Conservation (phyloP, 2,888 invertebrate genomes). For the Coelopa pilipes region DNA sequence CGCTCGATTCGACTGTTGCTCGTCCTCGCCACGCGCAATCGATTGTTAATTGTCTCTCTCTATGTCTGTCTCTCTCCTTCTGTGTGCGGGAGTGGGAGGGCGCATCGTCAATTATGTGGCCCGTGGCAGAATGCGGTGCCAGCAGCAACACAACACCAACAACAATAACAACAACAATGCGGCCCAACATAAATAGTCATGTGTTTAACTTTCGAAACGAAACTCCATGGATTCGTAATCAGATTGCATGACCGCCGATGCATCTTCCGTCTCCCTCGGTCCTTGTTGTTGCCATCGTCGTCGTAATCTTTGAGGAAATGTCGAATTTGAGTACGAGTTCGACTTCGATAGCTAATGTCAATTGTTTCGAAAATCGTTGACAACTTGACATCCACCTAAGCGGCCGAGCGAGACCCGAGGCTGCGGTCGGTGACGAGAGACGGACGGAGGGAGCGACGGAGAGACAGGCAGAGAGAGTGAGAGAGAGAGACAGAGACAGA, state of each 20-base stretch:
- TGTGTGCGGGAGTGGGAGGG: no score
- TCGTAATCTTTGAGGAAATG: background rate
- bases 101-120: background rate
- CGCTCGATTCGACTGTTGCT: background rate
- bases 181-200: background rate
- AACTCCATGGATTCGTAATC: background rate
- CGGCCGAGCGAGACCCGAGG: background rate
- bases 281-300: background rate
- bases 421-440: no score
- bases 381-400: slow-evolving; percentile 16
- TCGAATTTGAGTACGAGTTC: background rate
- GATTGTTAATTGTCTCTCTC: slow-evolving; percentile 7
- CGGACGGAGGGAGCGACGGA: no score
- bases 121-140: background rate
- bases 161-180: background rate
- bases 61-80: background rate
- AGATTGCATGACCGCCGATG: background rate
- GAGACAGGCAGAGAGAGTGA: no score
- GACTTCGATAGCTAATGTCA: slow-evolving; percentile 19
- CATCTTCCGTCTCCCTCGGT: no score
- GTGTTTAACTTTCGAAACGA: background rate
- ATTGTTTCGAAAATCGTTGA: slow-evolving; percentile 27
- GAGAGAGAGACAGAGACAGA: background rate
- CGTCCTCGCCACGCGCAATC: slow-evolving; percentile 3
- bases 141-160: background rate